A percentile compares a stretch with the other conserved stretches of the same genome.
phyloP scores from a whole-genome alignment of 2,113 vertebrate genomes.

The Neodon shergylaensis region DNA sequence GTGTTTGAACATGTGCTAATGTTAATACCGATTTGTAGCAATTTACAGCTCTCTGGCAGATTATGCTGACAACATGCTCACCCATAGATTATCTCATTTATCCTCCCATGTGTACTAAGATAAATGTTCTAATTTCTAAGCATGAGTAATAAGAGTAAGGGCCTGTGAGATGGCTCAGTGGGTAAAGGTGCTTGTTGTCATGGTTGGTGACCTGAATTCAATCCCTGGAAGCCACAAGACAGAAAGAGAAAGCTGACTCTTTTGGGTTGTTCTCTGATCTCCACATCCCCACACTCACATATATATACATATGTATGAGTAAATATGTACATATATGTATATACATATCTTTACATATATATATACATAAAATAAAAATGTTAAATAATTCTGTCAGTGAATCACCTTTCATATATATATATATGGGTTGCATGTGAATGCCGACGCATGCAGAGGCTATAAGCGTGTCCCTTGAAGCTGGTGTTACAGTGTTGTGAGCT shows the following conservation, averaged over 20 bases:
- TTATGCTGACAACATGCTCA: slow-evolving; percentile 3
- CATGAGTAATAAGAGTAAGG: neutral
- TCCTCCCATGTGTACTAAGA: slow-evolving; percentile 11
- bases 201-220: neutral
- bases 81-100: neutral
- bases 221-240: neutral
- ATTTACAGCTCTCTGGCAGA: neutral
- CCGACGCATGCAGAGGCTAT: neutral
- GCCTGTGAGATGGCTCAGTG: neutral
- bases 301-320: too few species aligned
- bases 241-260: neutral
- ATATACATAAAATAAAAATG: too few species aligned
- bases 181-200: neutral
- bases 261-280: neutral
- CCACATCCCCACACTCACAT: too few species aligned
- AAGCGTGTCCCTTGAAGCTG: neutral
- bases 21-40: neutral
- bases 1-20: slow-evolving; percentile 2
- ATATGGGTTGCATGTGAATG: neutral
- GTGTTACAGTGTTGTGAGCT: neutral
- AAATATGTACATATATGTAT: too few species aligned
- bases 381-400: too few species aligned
- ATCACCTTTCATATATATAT: too few species aligned
- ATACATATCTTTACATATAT: too few species aligned
- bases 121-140: neutral